Evolutionary conservation across 2,888 invertebrate genomes (phyloP).

Genomic region (Heliconius charithonia): DNA sequence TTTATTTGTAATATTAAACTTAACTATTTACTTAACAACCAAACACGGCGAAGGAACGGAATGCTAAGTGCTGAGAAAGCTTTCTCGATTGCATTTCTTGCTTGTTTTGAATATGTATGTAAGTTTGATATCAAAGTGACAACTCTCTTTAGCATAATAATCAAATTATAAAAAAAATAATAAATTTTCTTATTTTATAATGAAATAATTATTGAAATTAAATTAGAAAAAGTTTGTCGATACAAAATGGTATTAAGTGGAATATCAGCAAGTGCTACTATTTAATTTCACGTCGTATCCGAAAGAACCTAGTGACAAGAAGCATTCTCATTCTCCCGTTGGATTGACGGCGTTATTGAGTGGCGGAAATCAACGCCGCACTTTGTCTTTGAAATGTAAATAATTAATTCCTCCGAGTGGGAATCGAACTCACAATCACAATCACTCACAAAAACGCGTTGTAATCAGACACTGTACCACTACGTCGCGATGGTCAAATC

Average conservation of each 20-base stretch:
- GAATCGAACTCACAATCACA: neutral
- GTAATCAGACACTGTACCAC: neutral
- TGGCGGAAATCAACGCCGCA: neutral
- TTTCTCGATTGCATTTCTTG: slow-evolving; percentile 20
- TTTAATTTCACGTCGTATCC: too few species aligned
- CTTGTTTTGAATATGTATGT: slow-evolving; percentile 12
- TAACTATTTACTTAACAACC: slow-evolving; percentile 7
- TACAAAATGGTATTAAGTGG: too few species aligned
- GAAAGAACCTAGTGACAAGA: too few species aligned
- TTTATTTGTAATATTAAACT: slow-evolving; percentile 15
- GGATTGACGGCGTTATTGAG: neutral
- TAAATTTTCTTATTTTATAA: neutral
- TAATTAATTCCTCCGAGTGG: neutral
- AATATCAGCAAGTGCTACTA: too few species aligned
- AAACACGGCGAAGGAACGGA: slow-evolving; percentile 3
- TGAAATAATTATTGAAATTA: neutral
- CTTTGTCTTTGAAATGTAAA: too few species aligned
- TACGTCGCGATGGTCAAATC: neutral
- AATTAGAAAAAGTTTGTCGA: too few species aligned
- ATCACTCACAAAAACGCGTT: too few species aligned
- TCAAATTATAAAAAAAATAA: neutral
- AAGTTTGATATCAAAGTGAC: neutral
- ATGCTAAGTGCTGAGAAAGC: slow-evolving; percentile 18
- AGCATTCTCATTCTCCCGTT: too few species aligned
- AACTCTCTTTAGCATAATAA: neutral